Percentiles rank a stretch among this genome's conserved stretches.
These are phyloP conservation scores for Helogale parvula DNA, from an alignment of 2,113 vertebrate species.

Conservation along the genomic window DNA sequence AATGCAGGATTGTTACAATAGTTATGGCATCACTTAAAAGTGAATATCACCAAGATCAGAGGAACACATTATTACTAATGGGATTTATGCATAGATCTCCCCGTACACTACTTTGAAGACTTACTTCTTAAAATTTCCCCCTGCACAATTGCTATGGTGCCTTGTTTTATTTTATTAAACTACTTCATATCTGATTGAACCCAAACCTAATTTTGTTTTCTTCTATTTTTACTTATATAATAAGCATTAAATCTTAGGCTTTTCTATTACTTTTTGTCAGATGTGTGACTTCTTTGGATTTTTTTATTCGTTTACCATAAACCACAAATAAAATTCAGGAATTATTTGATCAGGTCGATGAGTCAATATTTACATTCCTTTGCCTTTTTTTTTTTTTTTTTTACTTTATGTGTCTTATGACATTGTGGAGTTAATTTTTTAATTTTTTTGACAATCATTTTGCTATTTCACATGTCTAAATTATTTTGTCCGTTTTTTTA, in stretches of 20 bases:
- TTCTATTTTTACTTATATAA: constrained; percentile 70
- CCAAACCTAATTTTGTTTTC: constrained; percentile 67
- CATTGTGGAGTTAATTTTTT: neutral
- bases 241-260: constrained; percentile 61
- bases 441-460: neutral
- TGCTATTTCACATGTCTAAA: constrained; percentile 26
- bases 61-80: constrained; percentile 77
- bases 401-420: neutral
- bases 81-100: constrained; percentile 80
- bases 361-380: constrained; percentile 23
- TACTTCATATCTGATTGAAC: constrained; percentile 74
- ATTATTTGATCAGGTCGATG: neutral
- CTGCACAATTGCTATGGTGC: constrained; percentile 58
- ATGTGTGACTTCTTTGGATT: constrained; percentile 1
- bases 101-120: constrained; percentile 72
- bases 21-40: constrained; percentile 80
- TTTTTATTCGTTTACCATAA: constrained; percentile 1
- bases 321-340: neutral
- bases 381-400: neutral
- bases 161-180: constrained; percentile 74
- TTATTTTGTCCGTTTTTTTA: constrained; percentile 23
- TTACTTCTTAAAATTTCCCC: constrained; percentile 74
- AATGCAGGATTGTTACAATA: constrained; percentile 75
- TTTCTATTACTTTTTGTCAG: constrained; percentile 50
- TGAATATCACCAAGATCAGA: constrained; percentile 77